Base-by-base conservation (phyloP, 30 jellyfish, hydroid and myxozoan species). In the Phacellophora camtschatica region DNA sequence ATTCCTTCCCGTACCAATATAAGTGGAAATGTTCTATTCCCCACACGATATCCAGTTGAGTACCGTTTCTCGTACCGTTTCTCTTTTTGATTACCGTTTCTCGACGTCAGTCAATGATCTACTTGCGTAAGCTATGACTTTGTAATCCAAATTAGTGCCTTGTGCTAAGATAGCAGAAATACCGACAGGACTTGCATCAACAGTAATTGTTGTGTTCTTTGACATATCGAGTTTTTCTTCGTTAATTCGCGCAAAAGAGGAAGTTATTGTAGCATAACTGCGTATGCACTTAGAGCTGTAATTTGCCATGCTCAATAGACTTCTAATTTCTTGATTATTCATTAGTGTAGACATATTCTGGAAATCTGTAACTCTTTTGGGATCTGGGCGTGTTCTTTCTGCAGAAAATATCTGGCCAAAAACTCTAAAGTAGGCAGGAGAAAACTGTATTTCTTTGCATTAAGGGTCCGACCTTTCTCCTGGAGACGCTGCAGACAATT, bases 101-200 rank as follows among this genome's bases (percentile, higher is more conserved):
- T 71, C 74, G 31, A 49, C 85, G 22, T 27, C 33, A 24, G 73
- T 35, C 29, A 51, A 13, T 19, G 85, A 62, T 36, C 87, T 74
- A 35, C 87, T 74, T 1, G 87, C 87, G 37, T 51, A 74, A 12
- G 89, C 81, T 57, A 77, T 32, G 24, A 62, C 86, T 51, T 37
- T 32, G 63, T 33, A 54, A 19, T 51, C 72, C 66, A 34, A 22
- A 20, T 22, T 57, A 2, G 71, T 50, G 45, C 50, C 72, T 71
- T 43, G 84, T 22, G 71, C 56, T 28, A 71, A 27, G 28, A 71
- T 71, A 16, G 84, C 84, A 2, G 84, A 54, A 5, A 74, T 55
- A 4, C 87, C 87, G n/a, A 55, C 66, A 16, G 76, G 87, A 55
- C 77, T 55, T 35, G 78, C 88, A 54, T 74, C 88, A 19, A 74